Percentiles rank a stretch among this genome's conserved stretches.
phyloP scores from a whole-genome alignment of 1,140 invertebrate species.

The Homarus americanus region DNA sequence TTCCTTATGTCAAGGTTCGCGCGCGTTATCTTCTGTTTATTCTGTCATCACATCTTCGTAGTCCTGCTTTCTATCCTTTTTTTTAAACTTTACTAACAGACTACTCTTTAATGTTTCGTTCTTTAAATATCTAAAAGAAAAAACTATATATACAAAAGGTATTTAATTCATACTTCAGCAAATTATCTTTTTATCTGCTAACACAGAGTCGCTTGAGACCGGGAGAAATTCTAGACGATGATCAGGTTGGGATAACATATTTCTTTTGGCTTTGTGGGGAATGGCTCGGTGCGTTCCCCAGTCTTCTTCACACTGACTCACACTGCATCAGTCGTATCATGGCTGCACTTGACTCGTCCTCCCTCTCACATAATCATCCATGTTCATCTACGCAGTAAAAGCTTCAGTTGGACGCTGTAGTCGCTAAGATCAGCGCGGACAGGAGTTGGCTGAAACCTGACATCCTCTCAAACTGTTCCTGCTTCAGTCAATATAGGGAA shows the following conservation, averaged over 20 bases:
- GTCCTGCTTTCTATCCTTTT: neutral
- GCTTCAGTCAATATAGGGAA: no score
- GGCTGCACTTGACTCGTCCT: neutral
- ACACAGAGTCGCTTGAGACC: conserved; percentile 74
- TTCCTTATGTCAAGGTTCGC: conserved; percentile 12
- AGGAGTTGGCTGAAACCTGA: neutral
- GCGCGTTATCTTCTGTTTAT: conserved; percentile 8
- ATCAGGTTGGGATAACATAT: conserved; percentile 62
- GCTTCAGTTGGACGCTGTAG: neutral
- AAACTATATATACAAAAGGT: neutral
- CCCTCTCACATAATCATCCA: neutral
- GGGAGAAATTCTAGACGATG: conserved; percentile 73
- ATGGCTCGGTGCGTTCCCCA: conserved; percentile 2
- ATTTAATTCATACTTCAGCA: neutral
- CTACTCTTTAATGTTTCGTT: conserved; percentile 36
- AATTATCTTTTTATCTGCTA: conserved; percentile 55
- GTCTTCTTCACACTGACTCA: neutral
- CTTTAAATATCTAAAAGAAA: conserved; percentile 9
- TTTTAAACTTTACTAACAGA: conserved; percentile 6
- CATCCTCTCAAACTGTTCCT: no score
- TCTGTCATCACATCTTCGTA: neutral
- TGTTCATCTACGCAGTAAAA: neutral
- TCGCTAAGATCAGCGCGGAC: neutral
- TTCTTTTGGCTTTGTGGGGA: neutral
- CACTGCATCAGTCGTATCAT: neutral